Conservation (phyloP, 2,888 invertebrate species). For the Calameuta idolon region DNA sequence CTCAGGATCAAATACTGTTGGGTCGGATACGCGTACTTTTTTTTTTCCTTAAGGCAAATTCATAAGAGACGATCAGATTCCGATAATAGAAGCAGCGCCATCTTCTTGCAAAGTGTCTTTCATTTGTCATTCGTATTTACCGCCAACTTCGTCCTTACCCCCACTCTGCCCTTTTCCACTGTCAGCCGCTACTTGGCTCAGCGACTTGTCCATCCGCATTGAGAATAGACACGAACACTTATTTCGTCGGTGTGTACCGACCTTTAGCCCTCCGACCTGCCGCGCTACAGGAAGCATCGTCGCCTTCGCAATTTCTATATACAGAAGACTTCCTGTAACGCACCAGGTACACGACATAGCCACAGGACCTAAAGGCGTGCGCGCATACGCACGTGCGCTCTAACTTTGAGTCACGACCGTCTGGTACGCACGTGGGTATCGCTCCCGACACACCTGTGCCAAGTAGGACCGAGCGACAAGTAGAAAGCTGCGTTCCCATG, state of each 20-base stretch:
- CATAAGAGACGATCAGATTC: too few species aligned
- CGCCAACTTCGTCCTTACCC: neutral
- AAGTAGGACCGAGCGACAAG: neutral
- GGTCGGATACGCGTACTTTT: too few species aligned
- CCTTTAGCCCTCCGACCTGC: neutral
- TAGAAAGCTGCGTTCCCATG: neutral
- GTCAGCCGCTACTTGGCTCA: neutral
- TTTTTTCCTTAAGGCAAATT: too few species aligned
- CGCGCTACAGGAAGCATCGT: neutral
- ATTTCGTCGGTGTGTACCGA: neutral
- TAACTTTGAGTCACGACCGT: neutral
- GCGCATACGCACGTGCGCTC: neutral
- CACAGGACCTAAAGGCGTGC: neutral
- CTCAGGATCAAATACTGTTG: too few species aligned
- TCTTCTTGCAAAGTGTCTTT: neutral
- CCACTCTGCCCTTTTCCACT: too few species aligned
- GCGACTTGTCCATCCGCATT: neutral
- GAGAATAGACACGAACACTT: constrained; percentile 1
- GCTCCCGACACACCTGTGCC: neutral
- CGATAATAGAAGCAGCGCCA: neutral
- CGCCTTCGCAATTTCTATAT: neutral
- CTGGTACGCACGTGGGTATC: neutral
- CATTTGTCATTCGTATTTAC: neutral
- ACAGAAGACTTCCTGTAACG: neutral
- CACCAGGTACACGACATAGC: neutral